Base-by-base conservation (phyloP, 2,113 vertebrate species). In the Lasiurus borealis region DNA sequence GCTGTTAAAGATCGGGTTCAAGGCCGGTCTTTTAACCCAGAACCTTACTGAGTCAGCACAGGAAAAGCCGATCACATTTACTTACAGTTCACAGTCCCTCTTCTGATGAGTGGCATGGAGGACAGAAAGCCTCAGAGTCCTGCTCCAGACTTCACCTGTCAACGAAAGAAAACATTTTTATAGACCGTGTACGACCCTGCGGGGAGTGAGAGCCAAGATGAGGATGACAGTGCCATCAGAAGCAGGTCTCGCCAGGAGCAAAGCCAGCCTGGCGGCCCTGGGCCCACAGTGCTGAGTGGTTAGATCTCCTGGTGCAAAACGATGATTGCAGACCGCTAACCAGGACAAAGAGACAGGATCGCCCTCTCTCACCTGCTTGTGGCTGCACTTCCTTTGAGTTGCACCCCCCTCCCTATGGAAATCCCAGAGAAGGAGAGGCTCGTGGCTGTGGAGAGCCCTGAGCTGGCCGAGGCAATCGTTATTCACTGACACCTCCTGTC, bases 41-140 rank as follows among this genome's bases (percentile, higher is more conserved):
- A 77, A 93, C 87, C 85, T 95, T 84, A 90, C 36, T 72, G 64
- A 82, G 78, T 90, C 40, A 40, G 48, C 48, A 13, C 21, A 85
- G 84, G 93, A 96, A 97, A 95, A 0, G 40, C 73, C 72, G 34
- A 72, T 82, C 95, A 66, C 36, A 86, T 59, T 93, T 93, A 98
- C 98, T 98, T 95, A 98, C 98, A 78, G 87, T 97, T 96, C 85
- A 77, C 88, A 86, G 90, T 54, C 14, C 73, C 90, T 93, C 71
- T 95, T 77, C 95, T 88, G 71, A 25, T 76, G 81, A 96, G 94
- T 13, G 2, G 85, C 95, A 95, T 88, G 94, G 96, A 96, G 95
- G 81, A 94, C 21, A 50, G 91, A 93, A 85, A 87, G 78, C 84
- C 57, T 97, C 88, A 95, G 93, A 48, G 92, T 93, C 84, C 78